Conservation (phyloP, 2,888 invertebrate genomes). For the Noctua pronuba region DNA sequence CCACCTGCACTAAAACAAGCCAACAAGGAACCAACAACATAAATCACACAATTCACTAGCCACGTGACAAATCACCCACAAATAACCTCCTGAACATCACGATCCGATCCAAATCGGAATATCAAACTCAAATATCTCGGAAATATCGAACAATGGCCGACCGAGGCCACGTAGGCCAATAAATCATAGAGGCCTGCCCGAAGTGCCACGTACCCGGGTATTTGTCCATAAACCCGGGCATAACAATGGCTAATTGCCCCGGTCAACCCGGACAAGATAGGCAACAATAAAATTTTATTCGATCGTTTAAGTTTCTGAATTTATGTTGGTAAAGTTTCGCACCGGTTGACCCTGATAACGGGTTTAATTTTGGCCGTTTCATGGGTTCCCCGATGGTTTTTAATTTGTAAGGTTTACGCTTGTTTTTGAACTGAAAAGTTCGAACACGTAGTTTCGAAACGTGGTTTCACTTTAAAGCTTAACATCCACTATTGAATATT, state of each 20-base stretch:
- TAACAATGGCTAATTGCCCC: conserved; percentile 77
- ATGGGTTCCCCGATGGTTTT: conserved; percentile 52
- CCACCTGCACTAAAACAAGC: conserved; percentile 19
- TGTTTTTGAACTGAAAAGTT: conserved; percentile 27
- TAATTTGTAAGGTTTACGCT: conserved; percentile 37
- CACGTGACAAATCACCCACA: conserved; percentile 63
- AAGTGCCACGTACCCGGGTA: conserved; percentile 70
- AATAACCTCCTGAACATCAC: conserved; percentile 65
- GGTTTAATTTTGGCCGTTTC: conserved; percentile 49
- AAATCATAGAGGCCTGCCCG: conserved; percentile 68
- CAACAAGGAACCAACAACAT: conserved; percentile 44
- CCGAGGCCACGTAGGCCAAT: conserved; percentile 70
- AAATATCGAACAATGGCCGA: conserved; percentile 68
- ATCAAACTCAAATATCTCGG: conserved; percentile 66
- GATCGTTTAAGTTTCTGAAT: conserved; percentile 71
- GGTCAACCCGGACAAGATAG: conserved; percentile 72
- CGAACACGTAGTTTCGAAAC: background rate
- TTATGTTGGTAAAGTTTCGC: conserved; percentile 64
- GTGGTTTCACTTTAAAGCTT: background rate
- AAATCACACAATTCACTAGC: conserved; percentile 61
- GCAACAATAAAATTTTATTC: conserved; percentile 72
- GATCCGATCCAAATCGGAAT: conserved; percentile 67
- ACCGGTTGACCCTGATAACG: conserved; percentile 58
- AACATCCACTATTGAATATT: background rate
- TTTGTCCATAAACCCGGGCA: conserved; percentile 72